Evolutionary conservation across 2,797 vertebrate genomes (phyloP), one percentile per base, ranked within the genome.

Genomic region (Gobionotothen gibberifrons): DNA sequence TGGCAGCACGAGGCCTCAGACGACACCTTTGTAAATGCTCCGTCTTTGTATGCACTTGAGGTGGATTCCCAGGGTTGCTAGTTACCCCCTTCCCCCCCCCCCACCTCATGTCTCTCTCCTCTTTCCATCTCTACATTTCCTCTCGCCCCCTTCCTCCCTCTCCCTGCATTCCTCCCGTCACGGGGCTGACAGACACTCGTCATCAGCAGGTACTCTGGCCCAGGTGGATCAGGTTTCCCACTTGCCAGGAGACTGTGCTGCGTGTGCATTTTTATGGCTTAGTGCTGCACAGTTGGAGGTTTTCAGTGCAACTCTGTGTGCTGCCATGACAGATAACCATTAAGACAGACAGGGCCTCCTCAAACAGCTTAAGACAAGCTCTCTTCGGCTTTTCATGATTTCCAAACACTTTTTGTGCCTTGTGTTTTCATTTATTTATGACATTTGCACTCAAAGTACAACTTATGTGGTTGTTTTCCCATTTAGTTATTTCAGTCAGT

Each of bases 171-270:
- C 87, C 83, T 90, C 80, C 78, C 15, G 77, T 88, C 86, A 79
- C 2, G 48, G 76, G 82, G 86, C 88, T 92, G 91, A 93, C 92
- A 90, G 90, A 87, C 88, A 79, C 90, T 92, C 90, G 72, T 93
- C 93, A 93, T 89, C 91, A 82, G 90, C 90, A 90, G 87, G 88
- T 92, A 88, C 89, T 91, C 85, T 74, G 81, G 78, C 84, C 83
- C 84, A 77, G 90, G 85, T 92, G 90, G 89, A 90, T 93, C 89
- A 78, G 82, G 87, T 93, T 93, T 87, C 91, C 59, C 81, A 56
- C 81, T 88, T 86, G 72, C 82, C 72, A 73, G 53, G 72, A 78
- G 82, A 84, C 87, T 91, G 72, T 88, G 90, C 92, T 90, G 84
- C 69, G 53, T 90, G 82, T 66, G 90, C 89, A 76, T 81, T 91